These are phyloP conservation scores for Thecophora atra DNA, from an alignment of 2,888 invertebrate species.

Conservation along the genomic window DNA sequence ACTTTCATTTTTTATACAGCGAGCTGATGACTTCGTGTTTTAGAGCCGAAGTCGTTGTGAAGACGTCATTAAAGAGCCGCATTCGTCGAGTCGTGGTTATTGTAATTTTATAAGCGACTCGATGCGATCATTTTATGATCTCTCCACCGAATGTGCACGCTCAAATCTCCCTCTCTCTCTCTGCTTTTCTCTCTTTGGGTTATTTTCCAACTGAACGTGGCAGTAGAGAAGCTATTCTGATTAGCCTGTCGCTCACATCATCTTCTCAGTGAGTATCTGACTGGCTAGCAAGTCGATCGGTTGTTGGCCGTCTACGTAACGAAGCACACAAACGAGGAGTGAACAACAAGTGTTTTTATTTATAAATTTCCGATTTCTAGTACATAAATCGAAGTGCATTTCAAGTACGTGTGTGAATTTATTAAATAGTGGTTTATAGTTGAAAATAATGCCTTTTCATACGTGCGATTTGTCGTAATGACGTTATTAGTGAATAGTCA, in stretches of 20 bases:
- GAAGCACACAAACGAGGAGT: conserved; percentile 5
- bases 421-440: not conserved
- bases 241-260: conserved; percentile 7
- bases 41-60: no score
- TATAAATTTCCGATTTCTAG: not conserved
- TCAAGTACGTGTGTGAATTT: conserved; percentile 28
- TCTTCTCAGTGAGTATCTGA: conserved; percentile 41
- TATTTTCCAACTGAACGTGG: not conserved
- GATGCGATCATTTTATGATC: no score
- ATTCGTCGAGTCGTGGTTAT: no score
- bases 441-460: not conserved
- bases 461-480: conserved; percentile 25
- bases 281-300: conserved; percentile 46
- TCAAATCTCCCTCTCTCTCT: no score
- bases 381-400: not conserved
- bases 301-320: conserved; percentile 23
- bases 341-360: conserved; percentile 24
- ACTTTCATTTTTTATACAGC: no score
- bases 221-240: not conserved
- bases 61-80: no score
- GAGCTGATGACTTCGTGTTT: no score
- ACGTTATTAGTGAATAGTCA: conserved; percentile 15
- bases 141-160: no score
- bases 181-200: no score
- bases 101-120: no score